phyloP scores from a whole-genome alignment of 2,113 vertebrate species.

The Carollia perspicillata region DNA sequence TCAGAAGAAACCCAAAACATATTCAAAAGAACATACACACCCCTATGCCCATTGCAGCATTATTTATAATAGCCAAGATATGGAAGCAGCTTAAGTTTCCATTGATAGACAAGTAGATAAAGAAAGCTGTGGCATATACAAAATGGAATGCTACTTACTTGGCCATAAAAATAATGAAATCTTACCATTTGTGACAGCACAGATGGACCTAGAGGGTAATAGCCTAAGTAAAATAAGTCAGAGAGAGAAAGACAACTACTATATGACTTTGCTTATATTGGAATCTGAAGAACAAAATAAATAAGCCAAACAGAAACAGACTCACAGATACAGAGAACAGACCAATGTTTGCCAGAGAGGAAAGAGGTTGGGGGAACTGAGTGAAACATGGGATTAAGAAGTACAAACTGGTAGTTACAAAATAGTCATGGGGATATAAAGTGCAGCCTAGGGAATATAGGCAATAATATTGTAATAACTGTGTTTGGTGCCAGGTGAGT shows the following conservation, averaged over 20 bases:
- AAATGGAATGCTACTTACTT: not conserved
- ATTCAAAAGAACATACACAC: not conserved
- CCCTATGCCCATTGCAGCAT: not conserved
- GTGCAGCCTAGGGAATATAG: not conserved
- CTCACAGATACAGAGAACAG: not conserved
- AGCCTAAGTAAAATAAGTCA: not conserved
- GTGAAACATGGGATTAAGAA: not conserved
- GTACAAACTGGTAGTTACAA: not conserved
- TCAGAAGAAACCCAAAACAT: not conserved
- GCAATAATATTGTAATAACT: not conserved
- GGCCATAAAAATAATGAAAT: not conserved
- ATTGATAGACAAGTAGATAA: not conserved
- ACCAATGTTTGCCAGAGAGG: not conserved
- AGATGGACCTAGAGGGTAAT: not conserved
- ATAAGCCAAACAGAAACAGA: not conserved
- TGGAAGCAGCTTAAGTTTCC: not conserved
- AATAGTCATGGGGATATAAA: not conserved
- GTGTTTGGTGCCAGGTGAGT: not conserved
- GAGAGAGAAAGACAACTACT: not conserved
- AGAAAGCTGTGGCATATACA: not conserved
- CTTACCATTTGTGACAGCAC: not conserved
- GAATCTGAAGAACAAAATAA: not conserved
- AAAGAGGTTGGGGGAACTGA: not conserved
- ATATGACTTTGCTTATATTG: not conserved
- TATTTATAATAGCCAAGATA: not conserved